Evolutionary conservation across 2,797 vertebrate species (phyloP).

Genomic region (Rhynchotus rufescens): DNA sequence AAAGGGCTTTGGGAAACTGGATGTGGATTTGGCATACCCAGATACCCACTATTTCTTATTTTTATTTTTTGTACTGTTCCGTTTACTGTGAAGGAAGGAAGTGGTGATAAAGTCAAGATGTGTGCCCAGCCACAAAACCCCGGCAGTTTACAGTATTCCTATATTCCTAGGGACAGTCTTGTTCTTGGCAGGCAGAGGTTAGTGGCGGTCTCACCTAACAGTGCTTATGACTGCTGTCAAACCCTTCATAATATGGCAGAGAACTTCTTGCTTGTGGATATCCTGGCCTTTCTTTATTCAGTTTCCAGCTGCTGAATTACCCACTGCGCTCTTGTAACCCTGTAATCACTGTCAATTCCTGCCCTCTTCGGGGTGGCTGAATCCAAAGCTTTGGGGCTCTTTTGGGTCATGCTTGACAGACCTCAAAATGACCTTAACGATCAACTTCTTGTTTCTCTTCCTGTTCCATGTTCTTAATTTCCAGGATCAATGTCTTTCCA

Average conservation of each 20-base stretch:
- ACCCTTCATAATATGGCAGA: neutral
- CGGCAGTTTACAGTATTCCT: neutral
- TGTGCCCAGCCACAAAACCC: neutral
- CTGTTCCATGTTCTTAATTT: slow-evolving; percentile 51
- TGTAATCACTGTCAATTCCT: neutral
- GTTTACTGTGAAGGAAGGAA: slow-evolving; percentile 29
- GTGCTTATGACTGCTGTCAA: neutral
- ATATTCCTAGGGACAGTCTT: neutral
- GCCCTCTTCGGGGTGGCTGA: neutral
- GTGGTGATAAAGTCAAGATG: neutral
- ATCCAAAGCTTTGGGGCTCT: slow-evolving; percentile 49
- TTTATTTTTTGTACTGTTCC: neutral
- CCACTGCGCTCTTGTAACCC: neutral
- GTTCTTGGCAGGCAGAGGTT: neutral
- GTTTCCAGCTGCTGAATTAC: neutral
- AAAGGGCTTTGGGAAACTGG: neutral
- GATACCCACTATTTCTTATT: neutral
- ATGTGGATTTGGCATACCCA: neutral
- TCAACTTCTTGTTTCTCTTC: slow-evolving; percentile 58
- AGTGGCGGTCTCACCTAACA: neutral
- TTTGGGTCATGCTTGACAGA: slow-evolving; percentile 54
- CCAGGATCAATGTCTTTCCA: slow-evolving; percentile 57
- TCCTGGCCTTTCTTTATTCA: neutral
- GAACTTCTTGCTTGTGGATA: neutral
- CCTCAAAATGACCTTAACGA: slow-evolving; percentile 56